phyloP scores from a whole-genome alignment of 1,140 invertebrate genomes.

The Capitella teleta region DNA sequence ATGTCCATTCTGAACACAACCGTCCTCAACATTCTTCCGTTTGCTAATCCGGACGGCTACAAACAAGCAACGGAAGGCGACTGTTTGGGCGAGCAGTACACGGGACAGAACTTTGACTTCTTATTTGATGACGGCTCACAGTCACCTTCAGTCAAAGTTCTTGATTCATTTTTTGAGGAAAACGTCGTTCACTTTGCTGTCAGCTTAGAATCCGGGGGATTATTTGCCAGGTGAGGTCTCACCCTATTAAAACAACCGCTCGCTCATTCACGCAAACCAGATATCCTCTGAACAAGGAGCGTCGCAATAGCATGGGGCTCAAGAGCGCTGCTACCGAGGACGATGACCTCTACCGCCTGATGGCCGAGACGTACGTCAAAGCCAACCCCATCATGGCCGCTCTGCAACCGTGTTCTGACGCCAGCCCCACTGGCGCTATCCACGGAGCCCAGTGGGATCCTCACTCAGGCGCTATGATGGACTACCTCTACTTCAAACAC shows the following conservation, averaged over 20 bases:
- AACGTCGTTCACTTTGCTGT: slow-evolving; percentile 78
- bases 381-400: slow-evolving; percentile 18
- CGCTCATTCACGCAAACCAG: slow-evolving; percentile 9
- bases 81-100: slow-evolving; percentile 28
- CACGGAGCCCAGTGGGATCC: slow-evolving; percentile 28
- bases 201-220: slow-evolving; percentile 78
- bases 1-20: no score
- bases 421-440: slow-evolving; percentile 28
- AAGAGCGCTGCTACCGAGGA: slow-evolving; percentile 22
- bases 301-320: slow-evolving; percentile 5
- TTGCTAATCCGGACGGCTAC: slow-evolving; percentile 86
- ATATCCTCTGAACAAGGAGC: slow-evolving; percentile 3
- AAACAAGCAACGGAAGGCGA: slow-evolving; percentile 61
- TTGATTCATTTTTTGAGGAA: slow-evolving; percentile 20
- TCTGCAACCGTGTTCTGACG: slow-evolving; percentile 39
- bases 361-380: slow-evolving; percentile 24
- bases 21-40: slow-evolving; percentile 72
- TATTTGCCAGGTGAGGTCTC: slow-evolving; percentile 70
- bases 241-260: slow-evolving; percentile 8
- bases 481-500: slow-evolving; percentile 35
- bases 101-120: not conserved
- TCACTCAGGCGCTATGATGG: slow-evolving; percentile 30
- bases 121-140: no score
- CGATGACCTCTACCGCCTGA: slow-evolving; percentile 30
- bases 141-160: slow-evolving; percentile 9